Base-by-base conservation (phyloP, 2,797 vertebrate genomes). In the Eulemur rubriventer region DNA sequence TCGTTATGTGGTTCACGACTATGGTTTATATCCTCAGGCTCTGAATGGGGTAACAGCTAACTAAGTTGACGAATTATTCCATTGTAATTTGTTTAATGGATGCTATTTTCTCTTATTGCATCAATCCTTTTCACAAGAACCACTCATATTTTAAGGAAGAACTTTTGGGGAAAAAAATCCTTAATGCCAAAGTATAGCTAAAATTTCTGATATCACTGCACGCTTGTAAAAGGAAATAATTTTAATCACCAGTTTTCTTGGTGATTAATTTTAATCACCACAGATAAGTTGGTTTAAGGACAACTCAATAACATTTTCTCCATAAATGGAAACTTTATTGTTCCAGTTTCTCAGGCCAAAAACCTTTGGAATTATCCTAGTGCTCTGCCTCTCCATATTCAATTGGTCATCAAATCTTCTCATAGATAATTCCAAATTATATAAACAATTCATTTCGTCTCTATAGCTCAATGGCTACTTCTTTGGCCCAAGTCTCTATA, bases 391-490 rank as follows among this genome's bases (percentile, higher is more conserved):
- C 5, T 11, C 61, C 8, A 38, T 4, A 14, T 61, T 65, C 4
- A 33, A 2, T 28, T 12, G 2, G n/a, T 67, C 41, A 86, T 38
- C 9, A 83, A 70, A 87, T 91, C 16, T 55, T 48, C 2, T 67
- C 52, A 61, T 11, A 52, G 1, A 22, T 35, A 70, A 90, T 26
- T 59, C 4, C 18, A 55, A 3, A 20, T 55, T 57, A 20, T 63
- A 63, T 4, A 33, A 85, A 20, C 7, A 76, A 26, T 48, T 33
- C 8, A 13, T 72, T 2, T n/a, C 0, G 35, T 50, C 4, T 38
- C 3, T 59, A 0, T 59, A 13, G 18, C 61, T 73, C 6, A 79
- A 0, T 0, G 26, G 12, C 30, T 61, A 38, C 1, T 52, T 20
- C 2, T 69, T 63, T 72, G 3, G 33, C 26, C 12, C 6, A 30